Conservation (phyloP, 2,113 vertebrate genomes). For the Ceyx margarethae region DNA sequence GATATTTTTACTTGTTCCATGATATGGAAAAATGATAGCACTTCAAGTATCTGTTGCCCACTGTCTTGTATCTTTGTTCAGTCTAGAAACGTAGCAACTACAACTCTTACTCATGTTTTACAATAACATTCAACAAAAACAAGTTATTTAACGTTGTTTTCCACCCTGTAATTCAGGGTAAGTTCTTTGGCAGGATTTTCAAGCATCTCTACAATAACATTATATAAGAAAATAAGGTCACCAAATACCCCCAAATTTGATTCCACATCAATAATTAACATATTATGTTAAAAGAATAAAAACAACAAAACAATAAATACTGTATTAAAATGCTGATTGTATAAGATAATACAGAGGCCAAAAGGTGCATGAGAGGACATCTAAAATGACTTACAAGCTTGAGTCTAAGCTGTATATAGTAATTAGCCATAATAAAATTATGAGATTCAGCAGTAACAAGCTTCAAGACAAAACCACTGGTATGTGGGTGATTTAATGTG, state of each 20-base stretch:
- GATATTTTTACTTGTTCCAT: conserved; percentile 37
- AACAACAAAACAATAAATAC: background rate
- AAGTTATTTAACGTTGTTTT: background rate
- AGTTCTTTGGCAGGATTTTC: background rate
- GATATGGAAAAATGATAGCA: conserved; percentile 34
- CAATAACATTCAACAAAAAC: background rate
- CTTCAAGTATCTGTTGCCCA: background rate
- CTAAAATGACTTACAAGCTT: background rate
- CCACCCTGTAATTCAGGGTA: background rate
- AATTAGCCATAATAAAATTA: background rate
- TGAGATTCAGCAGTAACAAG: background rate
- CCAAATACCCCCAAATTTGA: background rate
- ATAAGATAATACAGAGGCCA: background rate
- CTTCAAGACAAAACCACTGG: background rate
- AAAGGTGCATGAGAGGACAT: background rate
- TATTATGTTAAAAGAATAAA: background rate
- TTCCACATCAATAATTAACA: background rate
- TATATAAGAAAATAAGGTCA: background rate
- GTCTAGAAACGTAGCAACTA: background rate
- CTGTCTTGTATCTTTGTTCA: background rate
- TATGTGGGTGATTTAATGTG: background rate
- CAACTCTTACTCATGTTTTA: background rate
- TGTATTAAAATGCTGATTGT: background rate
- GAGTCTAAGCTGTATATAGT: background rate
- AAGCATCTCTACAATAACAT: background rate